Conservation (phyloP, 2,113 vertebrate species). For the Anas platyrhynchos region DNA sequence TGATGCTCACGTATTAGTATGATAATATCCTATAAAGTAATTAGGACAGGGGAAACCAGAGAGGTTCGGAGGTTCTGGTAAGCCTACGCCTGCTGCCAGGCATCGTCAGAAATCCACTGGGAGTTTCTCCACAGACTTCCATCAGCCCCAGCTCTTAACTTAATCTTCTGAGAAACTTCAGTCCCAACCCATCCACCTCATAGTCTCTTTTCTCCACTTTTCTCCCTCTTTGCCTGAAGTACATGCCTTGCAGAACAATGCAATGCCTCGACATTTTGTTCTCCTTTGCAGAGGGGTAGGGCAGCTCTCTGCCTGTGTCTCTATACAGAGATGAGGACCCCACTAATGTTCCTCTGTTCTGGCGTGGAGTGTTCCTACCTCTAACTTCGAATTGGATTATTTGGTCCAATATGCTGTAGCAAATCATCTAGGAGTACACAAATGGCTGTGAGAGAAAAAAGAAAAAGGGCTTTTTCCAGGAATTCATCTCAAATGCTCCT, state of each 20-base stretch:
- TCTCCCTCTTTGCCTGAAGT: not conserved
- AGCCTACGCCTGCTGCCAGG: not conserved
- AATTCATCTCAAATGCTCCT: not conserved
- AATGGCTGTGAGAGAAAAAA: no score
- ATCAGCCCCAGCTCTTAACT: not conserved
- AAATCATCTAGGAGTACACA: no score
- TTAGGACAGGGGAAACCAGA: slow-evolving; percentile 51
- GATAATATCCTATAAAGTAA: slow-evolving; percentile 70
- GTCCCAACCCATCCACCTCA: not conserved
- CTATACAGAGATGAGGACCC: fast-evolving
- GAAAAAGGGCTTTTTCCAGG: not conserved
- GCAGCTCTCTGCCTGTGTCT: not conserved
- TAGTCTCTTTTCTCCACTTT: not conserved
- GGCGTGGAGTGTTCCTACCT: no score
- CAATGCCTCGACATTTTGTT: not conserved
- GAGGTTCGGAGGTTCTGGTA: not conserved
- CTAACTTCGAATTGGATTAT: no score
- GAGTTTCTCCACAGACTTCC: not conserved
- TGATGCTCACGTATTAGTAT: slow-evolving; percentile 65
- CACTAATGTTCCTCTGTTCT: fast-evolving
- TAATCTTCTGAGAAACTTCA: slow-evolving; percentile 31
- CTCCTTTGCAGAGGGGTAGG: not conserved
- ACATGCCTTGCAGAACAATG: not conserved
- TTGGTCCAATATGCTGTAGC: no score
- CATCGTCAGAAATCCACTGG: not conserved